Base-by-base conservation (phyloP, 1,140 invertebrate species). In the Drosophila saltans region DNA sequence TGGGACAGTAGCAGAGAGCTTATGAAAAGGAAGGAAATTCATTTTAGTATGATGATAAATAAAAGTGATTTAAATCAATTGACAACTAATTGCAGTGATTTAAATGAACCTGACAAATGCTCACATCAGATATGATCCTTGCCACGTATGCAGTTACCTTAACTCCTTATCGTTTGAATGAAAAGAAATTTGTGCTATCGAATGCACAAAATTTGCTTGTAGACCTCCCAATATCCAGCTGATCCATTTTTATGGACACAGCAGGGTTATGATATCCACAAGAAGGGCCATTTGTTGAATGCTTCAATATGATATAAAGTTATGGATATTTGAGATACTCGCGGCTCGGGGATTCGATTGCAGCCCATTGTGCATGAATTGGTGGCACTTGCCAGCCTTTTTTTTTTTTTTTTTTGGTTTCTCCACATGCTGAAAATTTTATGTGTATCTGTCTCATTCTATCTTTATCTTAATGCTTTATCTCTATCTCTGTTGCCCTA, bases 311-410 rank as follows among this genome's bases (percentile, higher is more conserved):
- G 21, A 52, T 24, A 52, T 52, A 26, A 52, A 52, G 45, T 52
- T 52, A 52, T 52, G 45, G 45, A 52, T 52, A 52, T 52, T 52
- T 52, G 45, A 52, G 45, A 26, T 52, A 26, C 21, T 52, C 45
- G 45, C 8, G 21, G 45, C 45, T 48, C 10, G 21, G 45, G 6
- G 33, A 36, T 58, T 58, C 61, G 68, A 70, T 70, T 69, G 60
- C 24, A 64, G 60, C 60, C 61, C 60, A 64, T 64, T 70, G 61
- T 58, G 55, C 52, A 52, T 57, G 58, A 43, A 63, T 58, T 48
- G 61, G 39, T 58, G 45, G 40, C 56, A 45, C 33, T 30, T 30
- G 36, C 26, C 62, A 66, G 66, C 65, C 65, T 28, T 57, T 10
- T 2, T 26, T 56, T 28, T 57, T 10, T 2, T 26, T 56, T 11